Base-by-base conservation (phyloP, 2,797 vertebrate genomes). In the Muscicapa comitata region DNA sequence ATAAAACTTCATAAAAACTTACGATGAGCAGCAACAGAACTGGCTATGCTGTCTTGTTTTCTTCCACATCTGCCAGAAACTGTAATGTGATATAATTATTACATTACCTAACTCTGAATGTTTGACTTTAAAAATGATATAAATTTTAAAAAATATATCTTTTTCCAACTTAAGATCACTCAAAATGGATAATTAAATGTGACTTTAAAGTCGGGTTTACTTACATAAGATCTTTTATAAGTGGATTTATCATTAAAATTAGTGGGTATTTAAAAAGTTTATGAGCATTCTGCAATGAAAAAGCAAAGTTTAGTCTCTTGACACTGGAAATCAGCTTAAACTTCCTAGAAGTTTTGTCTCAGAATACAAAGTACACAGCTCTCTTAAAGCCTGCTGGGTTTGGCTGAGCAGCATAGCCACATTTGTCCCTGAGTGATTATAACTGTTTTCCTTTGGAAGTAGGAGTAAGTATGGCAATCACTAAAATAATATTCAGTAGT, bases 121-220 rank as follows among this genome's bases (percentile, higher is more conserved):
- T 65, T 57, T 42, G 21, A 31, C 7, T 50, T 47, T 4, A 3
- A 42, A 63, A 65, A 21, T 31, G 0, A 48, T 25, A 50, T 14
- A 14, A 21, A 31, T 35, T 31, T 1, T 3, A 13, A 73, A 9
- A 63, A 2, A 33, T 29, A 12, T 17, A 1, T 54, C 0, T 33
- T 13, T 54, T 13, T 63, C 40, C 42, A 47, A 17, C 24, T 47
- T 65, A 29, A 48, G 29, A 35, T 65, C 25, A 25, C 35, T 48
- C 33, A 29, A 55, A 83, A 35, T 20, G 13, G 9, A 21, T 57
- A 35, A 65, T 17, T 4, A 2, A 35, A 26, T 57, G 11, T 6
- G 5, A 6, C 51, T 73, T 35, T 50, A 31, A 57, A 50, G 31
- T 74, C 11, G 8, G 12, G 9, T 84, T 57, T 42, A 31, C 9